Base-by-base conservation (phyloP, 2,797 vertebrate species). In the Acipenser ruthenus region DNA sequence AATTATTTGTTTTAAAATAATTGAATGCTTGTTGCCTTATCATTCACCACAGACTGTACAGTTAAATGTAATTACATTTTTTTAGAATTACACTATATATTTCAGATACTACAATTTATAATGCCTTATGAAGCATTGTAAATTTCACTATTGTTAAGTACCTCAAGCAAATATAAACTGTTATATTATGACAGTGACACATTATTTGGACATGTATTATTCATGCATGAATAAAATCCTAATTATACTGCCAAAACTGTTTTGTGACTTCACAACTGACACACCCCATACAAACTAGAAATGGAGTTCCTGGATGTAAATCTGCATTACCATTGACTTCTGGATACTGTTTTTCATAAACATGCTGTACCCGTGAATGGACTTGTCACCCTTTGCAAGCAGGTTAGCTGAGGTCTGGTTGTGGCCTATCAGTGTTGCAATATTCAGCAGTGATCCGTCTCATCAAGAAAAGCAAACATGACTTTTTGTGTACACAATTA, bases 1-100 rank as follows among this genome's bases (percentile, higher is more conserved):
- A 71, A 66, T 72, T 83, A 77, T 84, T 82, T 83, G 74, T 84
- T 84, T 77, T 82, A 74, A 80, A 82, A 80, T 78, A 78, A 80
- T 71, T 63, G 60, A 71, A 4, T 79, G 73, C 67, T 79, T 71
- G 73, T 79, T 79, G 77, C 77, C 70, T 77, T 83, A 71, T 79
- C 65, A 74, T 75, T 78, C 77, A 80, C 79, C 78, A 80, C 82
- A 78, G 74, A 74, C 66, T 71, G 37, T 50, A 13, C 59, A 63
- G 23, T 52, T 52, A 50, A 18, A 68, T 58, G 55, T 58, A 58
- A 58, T 13, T 6, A n/a, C 12, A 15, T 49, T 48, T 48, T 50
- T 62, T 75, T 55, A 66, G 55, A 15, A 55, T 69, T 48, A 66
- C 66, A 56, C 67, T n/a, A 10, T 58, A n/a, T 58, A 58, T 23